Evolutionary conservation across 92 coral and sea anemone genomes (phyloP).

Genomic region (Porites lobata): DNA sequence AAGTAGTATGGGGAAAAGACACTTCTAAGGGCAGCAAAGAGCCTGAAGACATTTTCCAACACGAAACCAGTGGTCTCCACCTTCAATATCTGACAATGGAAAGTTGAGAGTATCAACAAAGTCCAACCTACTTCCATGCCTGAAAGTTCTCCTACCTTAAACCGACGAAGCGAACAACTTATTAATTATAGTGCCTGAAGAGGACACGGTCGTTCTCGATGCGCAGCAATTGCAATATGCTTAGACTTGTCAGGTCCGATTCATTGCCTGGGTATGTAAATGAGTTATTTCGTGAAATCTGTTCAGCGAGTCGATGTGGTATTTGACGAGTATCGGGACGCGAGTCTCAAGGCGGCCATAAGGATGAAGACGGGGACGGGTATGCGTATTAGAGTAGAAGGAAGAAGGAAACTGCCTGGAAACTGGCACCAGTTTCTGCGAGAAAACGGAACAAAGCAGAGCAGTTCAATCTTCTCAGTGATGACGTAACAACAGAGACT

Average conservation of each 20-base stretch:
- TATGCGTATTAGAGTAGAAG: not conserved
- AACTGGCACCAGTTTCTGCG: not conserved
- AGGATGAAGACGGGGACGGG: not conserved
- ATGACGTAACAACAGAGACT: not conserved
- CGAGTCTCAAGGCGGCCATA: not conserved
- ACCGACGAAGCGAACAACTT: not conserved
- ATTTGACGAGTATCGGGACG: not conserved
- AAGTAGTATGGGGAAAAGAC: too few species aligned
- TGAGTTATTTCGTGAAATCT: not conserved
- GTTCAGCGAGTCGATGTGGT: not conserved
- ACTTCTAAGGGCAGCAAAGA: too few species aligned
- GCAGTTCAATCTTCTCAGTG: not conserved
- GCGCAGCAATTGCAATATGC: not conserved
- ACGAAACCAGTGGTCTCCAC: not conserved
- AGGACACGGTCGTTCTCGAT: not conserved
- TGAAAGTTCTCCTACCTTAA: not conserved
- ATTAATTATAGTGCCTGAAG: not conserved
- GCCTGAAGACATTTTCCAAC: not conserved
- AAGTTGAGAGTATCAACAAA: not conserved
- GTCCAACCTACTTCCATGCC: not conserved
- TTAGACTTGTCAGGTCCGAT: not conserved
- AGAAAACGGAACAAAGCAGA: not conserved
- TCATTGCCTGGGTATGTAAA: not conserved
- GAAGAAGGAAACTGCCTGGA: not conserved
- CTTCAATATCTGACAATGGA: not conserved